Conservation (phyloP, 1,140 invertebrate species). For the Stegodyphus dumicola region DNA sequence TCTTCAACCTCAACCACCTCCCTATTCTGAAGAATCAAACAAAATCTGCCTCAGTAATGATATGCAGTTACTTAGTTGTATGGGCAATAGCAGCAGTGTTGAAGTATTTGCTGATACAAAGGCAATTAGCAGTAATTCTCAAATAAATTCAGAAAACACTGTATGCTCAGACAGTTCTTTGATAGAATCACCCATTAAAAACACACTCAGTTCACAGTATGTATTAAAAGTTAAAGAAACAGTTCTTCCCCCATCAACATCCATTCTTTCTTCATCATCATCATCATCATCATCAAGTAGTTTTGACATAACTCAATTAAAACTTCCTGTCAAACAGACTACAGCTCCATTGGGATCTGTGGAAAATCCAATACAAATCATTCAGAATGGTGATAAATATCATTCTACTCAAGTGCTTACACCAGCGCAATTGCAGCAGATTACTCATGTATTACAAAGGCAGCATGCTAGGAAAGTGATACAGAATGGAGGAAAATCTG, state of each 20-base stretch:
- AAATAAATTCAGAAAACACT: constrained; percentile 38
- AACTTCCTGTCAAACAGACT: constrained; percentile 24
- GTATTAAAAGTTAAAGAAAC: background rate
- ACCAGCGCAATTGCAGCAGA: constrained; percentile 74
- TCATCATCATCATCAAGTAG: constrained; percentile 5
- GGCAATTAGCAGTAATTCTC: constrained; percentile 28
- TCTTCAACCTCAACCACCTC: background rate
- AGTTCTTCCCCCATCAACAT: background rate
- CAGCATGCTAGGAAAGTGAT: constrained; percentile 68
- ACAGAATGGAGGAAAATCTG: constrained; percentile 69
- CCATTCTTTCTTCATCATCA: background rate
- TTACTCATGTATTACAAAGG: constrained; percentile 74
- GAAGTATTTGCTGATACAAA: background rate
- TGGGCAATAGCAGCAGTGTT: constrained; percentile 2
- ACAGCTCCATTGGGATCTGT: constrained; percentile 71
- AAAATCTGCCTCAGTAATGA: background rate
- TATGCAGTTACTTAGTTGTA: background rate
- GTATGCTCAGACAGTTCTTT: background rate
- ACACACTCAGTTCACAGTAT: background rate
- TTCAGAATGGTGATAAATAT: constrained; percentile 74
- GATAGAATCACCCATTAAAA: background rate
- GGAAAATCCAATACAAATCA: constrained; percentile 76
- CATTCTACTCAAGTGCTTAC: constrained; percentile 74
- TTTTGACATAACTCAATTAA: background rate
- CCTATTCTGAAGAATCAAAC: background rate